phyloP scores from a whole-genome alignment of 2,888 invertebrate species.

The Nephrocerus scutellatus region DNA sequence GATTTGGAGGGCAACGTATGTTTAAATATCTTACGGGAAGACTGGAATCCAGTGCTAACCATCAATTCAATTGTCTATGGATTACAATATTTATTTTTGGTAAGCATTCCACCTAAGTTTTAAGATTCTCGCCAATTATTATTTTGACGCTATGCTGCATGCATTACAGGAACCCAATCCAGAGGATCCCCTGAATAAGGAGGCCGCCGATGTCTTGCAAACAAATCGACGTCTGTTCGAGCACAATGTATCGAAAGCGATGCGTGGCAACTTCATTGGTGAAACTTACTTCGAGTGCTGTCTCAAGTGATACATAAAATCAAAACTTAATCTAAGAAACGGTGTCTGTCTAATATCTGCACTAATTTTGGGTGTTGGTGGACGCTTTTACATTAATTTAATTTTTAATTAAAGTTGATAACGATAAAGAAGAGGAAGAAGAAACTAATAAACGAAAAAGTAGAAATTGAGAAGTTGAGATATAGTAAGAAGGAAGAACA shows the following conservation, averaged over 20 bases:
- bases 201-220: constrained; percentile 94
- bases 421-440: constrained; percentile 12
- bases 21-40: constrained; percentile 93
- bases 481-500: constrained; percentile 6
- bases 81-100: constrained; percentile 92
- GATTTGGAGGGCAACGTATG: constrained; percentile 97
- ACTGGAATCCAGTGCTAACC: constrained; percentile 98
- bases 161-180: constrained; percentile 86
- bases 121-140: neutral
- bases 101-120: constrained; percentile 37
- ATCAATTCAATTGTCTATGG: constrained; percentile 98
- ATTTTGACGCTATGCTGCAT: neutral
- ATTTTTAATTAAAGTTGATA: constrained; percentile 32
- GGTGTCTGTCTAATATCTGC: constrained; percentile 41
- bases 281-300: constrained; percentile 92
- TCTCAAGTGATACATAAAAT: constrained; percentile 71
- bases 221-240: constrained; percentile 90
- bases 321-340: constrained; percentile 46
- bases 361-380: constrained; percentile 37
- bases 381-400: constrained; percentile 45
- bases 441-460: constrained; percentile 9
- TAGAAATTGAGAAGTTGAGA: constrained; percentile 11
- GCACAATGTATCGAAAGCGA: constrained; percentile 91
- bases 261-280: constrained; percentile 93
- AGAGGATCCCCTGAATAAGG: constrained; percentile 96